Base-by-base conservation (phyloP, 2,113 vertebrate genomes). In the Eonycteris spelaea region DNA sequence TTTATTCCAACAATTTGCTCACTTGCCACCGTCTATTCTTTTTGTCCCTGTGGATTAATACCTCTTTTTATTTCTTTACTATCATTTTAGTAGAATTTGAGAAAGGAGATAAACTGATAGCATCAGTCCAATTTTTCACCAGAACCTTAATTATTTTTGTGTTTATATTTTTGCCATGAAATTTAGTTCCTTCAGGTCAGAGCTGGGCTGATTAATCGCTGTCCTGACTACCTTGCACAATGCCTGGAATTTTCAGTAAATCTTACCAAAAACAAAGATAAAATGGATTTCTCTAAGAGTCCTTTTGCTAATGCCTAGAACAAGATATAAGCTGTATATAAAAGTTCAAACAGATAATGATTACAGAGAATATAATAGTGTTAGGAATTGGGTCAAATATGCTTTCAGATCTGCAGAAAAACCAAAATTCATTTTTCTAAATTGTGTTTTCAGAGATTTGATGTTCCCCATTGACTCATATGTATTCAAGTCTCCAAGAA, bases 341-440 rank as follows among this genome's bases (percentile, higher is more conserved):
- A 90, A 95, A 80, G 21, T 77, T 92, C 63, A 86, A 63, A 61
- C 13, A 43, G 16, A 91, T 84, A 73, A 82, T 40, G 82, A 88
- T 63, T 68, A 38, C 33, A 91, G 28, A 74, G 55, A 28, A 93
- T 40, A 86, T 88, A 78, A 85, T 30, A 71, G 38, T 71, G 40
- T 83, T 67, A 94, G 61, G 53, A 95, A 92, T 65, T 75, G 74
- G 65, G 74, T 75, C 82, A 77, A 14, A 86, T 59, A 40, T 57
- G n/a, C 45, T 86, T 83, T 74, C n/a, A 40, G 74, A 38, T 53
- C 45, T 89, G 43, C 21, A 21, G 11, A 77, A 95, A 89, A 82
- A 84, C 9, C 79, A 77, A 88, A 93, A 86, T 53, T 33, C 15
- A 22, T 74, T 91, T 97, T 86, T 74, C 93, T 90, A 83, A 91